Conservation (phyloP, 2,113 vertebrate species). For the Lynx canadensis region DNA sequence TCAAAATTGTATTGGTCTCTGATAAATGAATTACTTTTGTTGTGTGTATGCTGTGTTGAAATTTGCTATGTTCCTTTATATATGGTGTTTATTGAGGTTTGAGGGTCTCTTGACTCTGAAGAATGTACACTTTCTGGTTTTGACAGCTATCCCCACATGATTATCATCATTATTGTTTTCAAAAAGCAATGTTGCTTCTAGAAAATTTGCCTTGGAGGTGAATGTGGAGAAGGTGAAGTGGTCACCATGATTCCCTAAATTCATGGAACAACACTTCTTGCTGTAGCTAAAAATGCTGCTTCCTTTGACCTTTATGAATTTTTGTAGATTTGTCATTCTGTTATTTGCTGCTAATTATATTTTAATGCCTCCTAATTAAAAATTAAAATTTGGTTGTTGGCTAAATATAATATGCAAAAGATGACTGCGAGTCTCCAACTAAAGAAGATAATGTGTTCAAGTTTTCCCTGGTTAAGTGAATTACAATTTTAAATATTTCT, state of each 20-base stretch:
- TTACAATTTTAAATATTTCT: slow-evolving; percentile 48
- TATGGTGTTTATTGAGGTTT: slow-evolving; percentile 61
- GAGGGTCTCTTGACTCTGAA: slow-evolving; percentile 59
- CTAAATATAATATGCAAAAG: slow-evolving; percentile 76
- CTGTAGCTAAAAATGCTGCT: slow-evolving; percentile 69
- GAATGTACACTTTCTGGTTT: slow-evolving; percentile 66
- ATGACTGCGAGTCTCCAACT: slow-evolving; percentile 67
- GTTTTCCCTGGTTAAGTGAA: slow-evolving; percentile 63
- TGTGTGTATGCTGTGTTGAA: slow-evolving; percentile 79
- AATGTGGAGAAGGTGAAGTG: slow-evolving; percentile 36
- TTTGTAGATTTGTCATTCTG: slow-evolving; percentile 70
- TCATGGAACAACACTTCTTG: slow-evolving; percentile 57
- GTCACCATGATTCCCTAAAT: slow-evolving; percentile 30
- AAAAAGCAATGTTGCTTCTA: not conserved
- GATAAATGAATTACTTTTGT: slow-evolving; percentile 82
- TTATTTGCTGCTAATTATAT: slow-evolving; percentile 81
- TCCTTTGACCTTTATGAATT: slow-evolving; percentile 76
- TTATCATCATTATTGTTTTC: not conserved
- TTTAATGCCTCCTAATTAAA: slow-evolving; percentile 80
- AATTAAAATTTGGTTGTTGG: slow-evolving; percentile 76
- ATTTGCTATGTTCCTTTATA: slow-evolving; percentile 72
- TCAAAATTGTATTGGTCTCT: slow-evolving; percentile 84
- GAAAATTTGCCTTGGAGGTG: slow-evolving; percentile 51
- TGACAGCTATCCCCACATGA: not conserved
- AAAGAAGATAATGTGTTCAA: slow-evolving; percentile 73